A percentile compares a stretch with the other conserved stretches of the same genome.
These are phyloP conservation scores for Bradysia coprophila DNA, from an alignment of 1,140 invertebrate species.

Conservation along the genomic window DNA sequence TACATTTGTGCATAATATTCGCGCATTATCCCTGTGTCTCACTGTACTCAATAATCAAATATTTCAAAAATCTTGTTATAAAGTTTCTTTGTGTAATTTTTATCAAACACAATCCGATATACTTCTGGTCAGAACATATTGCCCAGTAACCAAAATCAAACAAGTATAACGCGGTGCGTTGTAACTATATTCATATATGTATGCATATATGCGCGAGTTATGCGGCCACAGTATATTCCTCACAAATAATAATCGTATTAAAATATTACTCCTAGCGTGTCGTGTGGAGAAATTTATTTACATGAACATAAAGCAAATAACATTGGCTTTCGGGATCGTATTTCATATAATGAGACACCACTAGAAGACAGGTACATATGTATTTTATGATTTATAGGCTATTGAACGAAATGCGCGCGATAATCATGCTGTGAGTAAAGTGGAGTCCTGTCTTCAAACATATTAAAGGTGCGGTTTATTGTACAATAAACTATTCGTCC, in stretches of 20 bases:
- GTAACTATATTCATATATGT: too few species aligned
- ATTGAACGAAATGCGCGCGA: background rate
- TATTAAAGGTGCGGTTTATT: slow-evolving; percentile 1
- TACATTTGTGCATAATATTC: too few species aligned
- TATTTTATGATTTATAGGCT: background rate
- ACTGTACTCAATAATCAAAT: too few species aligned
- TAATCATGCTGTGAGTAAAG: slow-evolving; percentile 2
- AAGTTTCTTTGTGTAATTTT: too few species aligned
- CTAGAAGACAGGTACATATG: slow-evolving; percentile 1
- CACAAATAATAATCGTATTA: background rate
- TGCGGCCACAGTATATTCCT: too few species aligned
- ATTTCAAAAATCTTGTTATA: too few species aligned
- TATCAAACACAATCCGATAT: too few species aligned
- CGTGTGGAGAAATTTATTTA: background rate
- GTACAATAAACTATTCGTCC: slow-evolving; percentile 1
- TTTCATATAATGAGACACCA: slow-evolving; percentile 3
- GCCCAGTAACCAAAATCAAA: too few species aligned
- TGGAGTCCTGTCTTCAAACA: slow-evolving; percentile 2
- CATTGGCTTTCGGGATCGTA: slow-evolving; percentile 1
- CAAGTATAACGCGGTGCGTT: too few species aligned
- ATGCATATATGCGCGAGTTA: too few species aligned
- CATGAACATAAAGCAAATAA: background rate
- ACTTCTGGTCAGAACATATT: too few species aligned
- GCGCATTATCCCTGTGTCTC: too few species aligned
- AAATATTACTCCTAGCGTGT: background rate